phyloP scores from a whole-genome alignment of 2,113 vertebrate genomes.

The Cynocephalus volans region DNA sequence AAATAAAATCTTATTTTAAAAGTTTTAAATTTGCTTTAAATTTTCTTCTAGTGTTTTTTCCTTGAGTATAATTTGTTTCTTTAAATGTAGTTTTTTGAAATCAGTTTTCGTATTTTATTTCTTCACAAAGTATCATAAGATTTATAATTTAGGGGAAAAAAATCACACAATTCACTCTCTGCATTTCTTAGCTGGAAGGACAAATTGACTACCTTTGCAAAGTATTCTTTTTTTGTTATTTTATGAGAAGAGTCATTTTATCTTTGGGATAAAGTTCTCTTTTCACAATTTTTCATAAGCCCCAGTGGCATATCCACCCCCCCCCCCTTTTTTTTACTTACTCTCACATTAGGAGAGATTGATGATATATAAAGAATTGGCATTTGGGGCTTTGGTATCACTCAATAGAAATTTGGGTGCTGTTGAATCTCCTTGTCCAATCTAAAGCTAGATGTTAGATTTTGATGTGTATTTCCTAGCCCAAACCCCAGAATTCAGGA shows the following conservation, averaged over 20 bases:
- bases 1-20: not conserved
- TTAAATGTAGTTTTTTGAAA: not conserved
- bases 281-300: not conserved
- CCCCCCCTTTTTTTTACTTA: not conserved
- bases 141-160: not conserved
- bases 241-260: not conserved
- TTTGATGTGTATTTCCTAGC: not conserved
- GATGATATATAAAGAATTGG: not conserved
- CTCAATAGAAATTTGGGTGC: not conserved
- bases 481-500: not conserved
- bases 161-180: not conserved
- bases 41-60: not conserved
- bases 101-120: not conserved
- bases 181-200: not conserved
- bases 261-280: not conserved
- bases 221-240: not conserved
- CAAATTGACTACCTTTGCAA: not conserved
- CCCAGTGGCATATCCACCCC: not conserved
- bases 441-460: not conserved
- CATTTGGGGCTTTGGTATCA: not conserved
- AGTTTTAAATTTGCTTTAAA: slow-evolving; percentile 12
- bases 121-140: not conserved
- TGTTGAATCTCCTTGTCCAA: not conserved
- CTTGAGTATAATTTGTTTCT: not conserved
- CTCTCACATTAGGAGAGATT: not conserved